Evolutionary conservation across 2,113 vertebrate genomes (phyloP).

Genomic region (Scolopax mira): DNA sequence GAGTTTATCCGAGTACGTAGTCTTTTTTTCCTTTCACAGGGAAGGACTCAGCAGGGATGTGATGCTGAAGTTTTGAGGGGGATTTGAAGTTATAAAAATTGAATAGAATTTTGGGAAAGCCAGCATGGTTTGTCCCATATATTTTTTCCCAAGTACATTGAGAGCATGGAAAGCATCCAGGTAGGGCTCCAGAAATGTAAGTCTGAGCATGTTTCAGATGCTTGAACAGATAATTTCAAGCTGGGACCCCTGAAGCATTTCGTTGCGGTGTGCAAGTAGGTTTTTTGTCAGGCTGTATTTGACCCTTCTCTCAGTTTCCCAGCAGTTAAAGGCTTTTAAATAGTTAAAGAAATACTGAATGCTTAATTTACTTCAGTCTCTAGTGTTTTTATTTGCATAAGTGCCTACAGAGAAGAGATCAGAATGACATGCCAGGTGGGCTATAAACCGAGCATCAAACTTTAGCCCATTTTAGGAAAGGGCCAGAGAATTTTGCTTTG

Average conservation of each 20-base stretch:
- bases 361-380: not conserved
- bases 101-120: not conserved
- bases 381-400: not conserved
- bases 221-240: constrained; percentile 13
- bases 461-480: not conserved
- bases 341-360: not conserved
- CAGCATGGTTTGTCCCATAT: not conserved
- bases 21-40: not conserved
- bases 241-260: constrained; percentile 6
- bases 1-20: not conserved
- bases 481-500: not conserved
- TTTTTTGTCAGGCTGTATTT: not conserved
- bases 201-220: constrained; percentile 28
- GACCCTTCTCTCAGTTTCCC: not conserved
- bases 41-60: not conserved
- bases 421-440: not conserved
- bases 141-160: not conserved
- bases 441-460: not conserved
- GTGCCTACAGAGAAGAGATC: not conserved
- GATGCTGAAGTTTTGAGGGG: not conserved
- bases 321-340: not conserved
- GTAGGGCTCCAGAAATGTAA: not conserved
- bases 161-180: not conserved
- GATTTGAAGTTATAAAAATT: not conserved
- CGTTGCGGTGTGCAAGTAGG: not conserved